Evolutionary conservation across 1,140 invertebrate species (phyloP).

Genomic region (Magallana gigas): DNA sequence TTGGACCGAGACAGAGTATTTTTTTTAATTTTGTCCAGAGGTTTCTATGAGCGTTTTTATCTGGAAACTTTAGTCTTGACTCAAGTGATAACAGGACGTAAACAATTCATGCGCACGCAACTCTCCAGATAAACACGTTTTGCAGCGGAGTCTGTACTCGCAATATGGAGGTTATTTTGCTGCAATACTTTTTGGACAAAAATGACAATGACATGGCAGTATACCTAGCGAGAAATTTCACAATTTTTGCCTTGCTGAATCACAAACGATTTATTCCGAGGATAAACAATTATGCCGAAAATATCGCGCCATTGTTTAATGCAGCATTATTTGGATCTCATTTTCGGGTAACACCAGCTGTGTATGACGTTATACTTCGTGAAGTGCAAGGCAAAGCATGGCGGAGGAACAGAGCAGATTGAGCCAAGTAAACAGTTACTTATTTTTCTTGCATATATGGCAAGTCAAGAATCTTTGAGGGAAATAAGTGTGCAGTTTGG

Average conservation of each 20-base stretch:
- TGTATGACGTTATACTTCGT: slow-evolving; percentile 1
- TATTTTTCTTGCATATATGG: slow-evolving; percentile 43
- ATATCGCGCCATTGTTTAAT: neutral
- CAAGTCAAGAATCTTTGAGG: slow-evolving; percentile 45
- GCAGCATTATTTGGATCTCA: slow-evolving; percentile 13
- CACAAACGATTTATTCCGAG: neutral
- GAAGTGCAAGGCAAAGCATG: slow-evolving; percentile 29
- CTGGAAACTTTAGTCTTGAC: slow-evolving; percentile 16
- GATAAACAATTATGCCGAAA: neutral
- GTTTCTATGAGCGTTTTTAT: neutral
- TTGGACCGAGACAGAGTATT: slow-evolving; percentile 43
- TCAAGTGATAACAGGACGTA: neutral
- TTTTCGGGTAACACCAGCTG: slow-evolving; percentile 7
- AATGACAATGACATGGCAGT: slow-evolving; percentile 7
- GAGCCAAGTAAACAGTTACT: slow-evolving; percentile 43
- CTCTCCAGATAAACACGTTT: slow-evolving; percentile 6
- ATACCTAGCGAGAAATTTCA: slow-evolving; percentile 8
- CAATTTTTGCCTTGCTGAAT: slow-evolving; percentile 12
- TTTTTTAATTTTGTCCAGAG: slow-evolving; percentile 29
- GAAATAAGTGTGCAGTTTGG: slow-evolving; percentile 37
- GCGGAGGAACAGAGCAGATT: neutral
- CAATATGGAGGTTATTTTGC: neutral
- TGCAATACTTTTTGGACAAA: no score
- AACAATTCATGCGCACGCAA: slow-evolving; percentile 22
- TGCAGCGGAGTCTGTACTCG: neutral